These are phyloP conservation scores for Graptemys geographica DNA, from an alignment of 2,797 vertebrate genomes.

Conservation along the genomic window DNA sequence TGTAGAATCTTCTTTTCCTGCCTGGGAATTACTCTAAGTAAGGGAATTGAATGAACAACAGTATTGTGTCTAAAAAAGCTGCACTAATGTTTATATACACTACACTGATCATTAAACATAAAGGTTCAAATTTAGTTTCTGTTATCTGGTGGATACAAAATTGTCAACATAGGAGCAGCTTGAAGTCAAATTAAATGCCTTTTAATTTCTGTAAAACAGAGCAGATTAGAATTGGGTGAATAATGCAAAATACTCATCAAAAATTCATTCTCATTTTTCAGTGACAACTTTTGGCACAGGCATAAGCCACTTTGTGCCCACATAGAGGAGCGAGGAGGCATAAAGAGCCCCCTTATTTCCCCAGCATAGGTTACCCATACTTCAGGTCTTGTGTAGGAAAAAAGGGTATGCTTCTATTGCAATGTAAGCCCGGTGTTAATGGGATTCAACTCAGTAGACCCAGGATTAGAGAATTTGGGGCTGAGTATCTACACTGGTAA, in stretches of 20 bases:
- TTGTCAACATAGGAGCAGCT: not conserved
- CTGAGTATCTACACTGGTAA: not conserved
- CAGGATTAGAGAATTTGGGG: not conserved
- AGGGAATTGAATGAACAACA: not conserved
- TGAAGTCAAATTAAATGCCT: not conserved
- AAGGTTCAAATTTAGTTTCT: not conserved
- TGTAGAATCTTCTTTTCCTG: not conserved
- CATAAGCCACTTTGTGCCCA: not conserved
- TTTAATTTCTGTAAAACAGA: not conserved
- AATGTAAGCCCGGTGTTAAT: not conserved
- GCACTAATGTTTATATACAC: not conserved
- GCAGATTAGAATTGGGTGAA: not conserved
- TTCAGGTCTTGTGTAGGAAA: not conserved
- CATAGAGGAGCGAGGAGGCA: not conserved
- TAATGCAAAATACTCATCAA: not conserved
- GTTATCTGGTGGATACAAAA: not conserved
- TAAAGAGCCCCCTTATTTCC: not conserved
- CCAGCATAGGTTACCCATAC: not conserved
- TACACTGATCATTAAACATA: too few species aligned
- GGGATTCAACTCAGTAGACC: not conserved
- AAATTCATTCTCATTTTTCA: not conserved
- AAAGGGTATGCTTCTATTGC: not conserved
- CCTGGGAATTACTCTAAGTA: not conserved
- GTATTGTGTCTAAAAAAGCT: not conserved
- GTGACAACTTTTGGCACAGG: not conserved